phyloP scores from a whole-genome alignment of 1,140 invertebrate species.

The Eciton burchellii region DNA sequence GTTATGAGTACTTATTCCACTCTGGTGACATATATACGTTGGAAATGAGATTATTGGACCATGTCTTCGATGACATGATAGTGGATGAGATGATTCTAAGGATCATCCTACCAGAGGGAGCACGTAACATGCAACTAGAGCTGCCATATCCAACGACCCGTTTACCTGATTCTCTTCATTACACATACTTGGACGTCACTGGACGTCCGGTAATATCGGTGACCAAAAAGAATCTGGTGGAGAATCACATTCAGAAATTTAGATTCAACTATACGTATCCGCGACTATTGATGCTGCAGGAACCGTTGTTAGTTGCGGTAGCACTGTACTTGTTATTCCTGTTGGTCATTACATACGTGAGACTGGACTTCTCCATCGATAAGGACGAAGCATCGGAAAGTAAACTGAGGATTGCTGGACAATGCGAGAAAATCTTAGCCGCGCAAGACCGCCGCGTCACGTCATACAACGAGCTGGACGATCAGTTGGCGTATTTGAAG shows the following conservation, averaged over 20 bases:
- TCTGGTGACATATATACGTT: constrained; percentile 93
- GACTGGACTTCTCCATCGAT: constrained; percentile 97
- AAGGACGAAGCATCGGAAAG: constrained; percentile 88
- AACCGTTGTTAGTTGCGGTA: constrained; percentile 94
- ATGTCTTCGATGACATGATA: constrained; percentile 98
- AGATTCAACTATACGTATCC: constrained; percentile 96
- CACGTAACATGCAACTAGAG: constrained; percentile 92
- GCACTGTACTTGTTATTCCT: constrained; percentile 97
- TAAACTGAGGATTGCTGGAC: constrained; percentile 86
- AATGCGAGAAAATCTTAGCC: constrained; percentile 86
- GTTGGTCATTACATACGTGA: constrained; percentile 96
- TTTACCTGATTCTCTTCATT: constrained; percentile 91
- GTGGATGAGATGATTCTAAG: constrained; percentile 96
- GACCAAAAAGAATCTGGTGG: constrained; percentile 95
- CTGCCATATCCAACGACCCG: constrained; percentile 94
- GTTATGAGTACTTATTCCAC: constrained; percentile 97
- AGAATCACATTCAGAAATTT: constrained; percentile 98
- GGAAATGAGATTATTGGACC: constrained; percentile 97
- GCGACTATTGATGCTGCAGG: constrained; percentile 94
- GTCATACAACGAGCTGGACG: constrained; percentile 89
- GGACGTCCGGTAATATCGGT: constrained; percentile 96
- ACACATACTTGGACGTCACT: constrained; percentile 97
- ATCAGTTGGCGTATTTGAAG: constrained; percentile 89
- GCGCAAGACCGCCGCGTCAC: constrained; percentile 88
- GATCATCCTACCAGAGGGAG: constrained; percentile 98